A percentile compares a stretch with the other conserved stretches of the same genome.
Evolutionary conservation across 2,888 invertebrate genomes (phyloP).

Genomic region (Coenonympha glycerion): DNA sequence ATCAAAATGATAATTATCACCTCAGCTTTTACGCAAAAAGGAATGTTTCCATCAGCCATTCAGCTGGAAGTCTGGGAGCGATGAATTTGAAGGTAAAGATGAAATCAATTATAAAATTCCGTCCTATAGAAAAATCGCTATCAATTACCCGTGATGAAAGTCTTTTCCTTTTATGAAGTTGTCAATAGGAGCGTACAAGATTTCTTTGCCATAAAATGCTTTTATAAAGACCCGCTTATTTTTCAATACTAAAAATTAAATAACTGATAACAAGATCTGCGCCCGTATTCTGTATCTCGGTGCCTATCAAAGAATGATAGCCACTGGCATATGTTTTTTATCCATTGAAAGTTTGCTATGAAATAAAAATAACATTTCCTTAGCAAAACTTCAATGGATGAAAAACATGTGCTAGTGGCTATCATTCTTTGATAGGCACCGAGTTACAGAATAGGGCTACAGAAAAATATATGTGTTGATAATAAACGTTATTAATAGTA

Average conservation of each 20-base stretch:
- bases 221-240: conserved; percentile 36
- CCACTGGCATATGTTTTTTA: too few relatives aligned
- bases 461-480: too few relatives aligned
- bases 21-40: conserved; percentile 14
- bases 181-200: conserved; percentile 49
- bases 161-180: conserved; percentile 56
- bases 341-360: too few relatives aligned
- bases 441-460: too few relatives aligned
- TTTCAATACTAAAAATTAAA: conserved; percentile 34
- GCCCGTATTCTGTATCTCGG: too few relatives aligned
- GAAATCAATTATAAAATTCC: conserved; percentile 57
- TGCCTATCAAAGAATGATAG: too few relatives aligned
- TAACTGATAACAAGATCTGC: too few relatives aligned
- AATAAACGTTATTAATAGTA: too few relatives aligned
- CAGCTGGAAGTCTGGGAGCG: conserved; percentile 32
- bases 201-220: conserved; percentile 44
- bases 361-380: too few relatives aligned
- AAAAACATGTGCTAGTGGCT: too few relatives aligned
- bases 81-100: conserved; percentile 43
- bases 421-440: too few relatives aligned
- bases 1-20: conserved; percentile 11
- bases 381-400: too few relatives aligned
- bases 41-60: conserved; percentile 37
- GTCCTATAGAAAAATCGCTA: conserved; percentile 47
- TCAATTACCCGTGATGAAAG: conserved; percentile 56